A percentile compares a stretch with the other conserved stretches of the same genome.
Conservation (phyloP, 2,888 invertebrate genomes). For the Helicoverpa assulta region DNA sequence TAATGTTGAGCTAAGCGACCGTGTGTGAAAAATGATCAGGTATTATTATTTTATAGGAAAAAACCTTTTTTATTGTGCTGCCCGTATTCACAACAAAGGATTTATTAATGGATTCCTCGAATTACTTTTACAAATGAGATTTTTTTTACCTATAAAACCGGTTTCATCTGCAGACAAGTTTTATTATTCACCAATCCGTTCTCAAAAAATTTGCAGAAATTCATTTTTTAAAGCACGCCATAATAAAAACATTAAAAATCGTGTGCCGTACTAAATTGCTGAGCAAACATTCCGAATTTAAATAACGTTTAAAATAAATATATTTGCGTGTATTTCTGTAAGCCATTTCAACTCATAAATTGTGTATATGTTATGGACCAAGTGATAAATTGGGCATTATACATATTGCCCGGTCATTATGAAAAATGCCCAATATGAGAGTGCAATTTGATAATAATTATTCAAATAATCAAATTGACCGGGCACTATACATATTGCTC, state of each 20-base stretch:
- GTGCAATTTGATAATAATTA: no score
- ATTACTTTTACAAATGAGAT: neutral
- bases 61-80: no score
- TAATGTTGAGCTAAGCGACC: no score
- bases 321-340: constrained; percentile 4
- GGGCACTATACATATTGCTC: no score
- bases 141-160: neutral
- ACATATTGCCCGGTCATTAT: no score
- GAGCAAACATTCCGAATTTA: constrained; percentile 32
- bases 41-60: no score
- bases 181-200: neutral
- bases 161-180: neutral
- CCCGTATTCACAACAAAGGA: neutral
- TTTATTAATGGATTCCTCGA: neutral
- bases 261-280: constrained; percentile 12
- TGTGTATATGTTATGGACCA: no score
- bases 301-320: constrained; percentile 21
- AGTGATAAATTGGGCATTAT: no score
- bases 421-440: no score
- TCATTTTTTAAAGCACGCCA: constrained; percentile 14
- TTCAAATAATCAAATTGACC: no score
- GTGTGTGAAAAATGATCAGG: no score
- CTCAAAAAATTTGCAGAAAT: neutral
- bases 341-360: neutral
- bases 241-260: constrained; percentile 20